Conservation (phyloP, 2,797 vertebrate genomes). For the Brachyalestes nurse region DNA sequence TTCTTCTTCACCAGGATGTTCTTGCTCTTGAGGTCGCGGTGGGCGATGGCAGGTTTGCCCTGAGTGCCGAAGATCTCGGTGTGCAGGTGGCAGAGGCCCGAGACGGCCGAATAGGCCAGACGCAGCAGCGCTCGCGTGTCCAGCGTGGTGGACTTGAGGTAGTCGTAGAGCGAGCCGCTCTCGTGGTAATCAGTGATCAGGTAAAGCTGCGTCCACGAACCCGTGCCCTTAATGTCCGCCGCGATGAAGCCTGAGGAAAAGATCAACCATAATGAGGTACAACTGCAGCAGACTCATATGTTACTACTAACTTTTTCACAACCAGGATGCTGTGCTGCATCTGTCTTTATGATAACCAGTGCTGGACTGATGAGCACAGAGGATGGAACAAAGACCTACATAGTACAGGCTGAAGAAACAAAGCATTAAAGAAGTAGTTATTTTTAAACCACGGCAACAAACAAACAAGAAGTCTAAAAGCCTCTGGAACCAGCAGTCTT, state of each 20-base stretch:
- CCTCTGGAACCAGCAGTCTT: too few relatives aligned
- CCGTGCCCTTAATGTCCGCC: constrained; percentile 96
- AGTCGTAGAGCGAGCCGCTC: constrained; percentile 94
- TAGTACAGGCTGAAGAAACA: too few relatives aligned
- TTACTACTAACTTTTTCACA: background rate
- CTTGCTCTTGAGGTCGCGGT: constrained; percentile 96
- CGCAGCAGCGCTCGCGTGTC: constrained; percentile 89
- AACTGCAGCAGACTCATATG: background rate
- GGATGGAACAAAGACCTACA: too few relatives aligned
- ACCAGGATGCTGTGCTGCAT: background rate
- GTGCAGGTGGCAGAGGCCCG: constrained; percentile 94
- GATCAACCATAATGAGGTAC: background rate
- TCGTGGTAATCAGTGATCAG: constrained; percentile 98
- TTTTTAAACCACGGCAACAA: too few relatives aligned
- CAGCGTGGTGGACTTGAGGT: constrained; percentile 92
- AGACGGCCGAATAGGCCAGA: constrained; percentile 90
- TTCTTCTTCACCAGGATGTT: constrained; percentile 98
- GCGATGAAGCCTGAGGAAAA: constrained; percentile 90
- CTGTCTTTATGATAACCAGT: background rate
- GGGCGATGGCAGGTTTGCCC: constrained; percentile 95
- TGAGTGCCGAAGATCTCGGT: constrained; percentile 98
- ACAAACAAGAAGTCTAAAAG: too few relatives aligned
- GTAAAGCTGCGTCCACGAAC: constrained; percentile 97
- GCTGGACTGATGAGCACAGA: background rate
- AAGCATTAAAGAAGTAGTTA: too few relatives aligned